Base-by-base conservation (phyloP, 2,113 vertebrate genomes). In the Laterallus jamaicensis region DNA sequence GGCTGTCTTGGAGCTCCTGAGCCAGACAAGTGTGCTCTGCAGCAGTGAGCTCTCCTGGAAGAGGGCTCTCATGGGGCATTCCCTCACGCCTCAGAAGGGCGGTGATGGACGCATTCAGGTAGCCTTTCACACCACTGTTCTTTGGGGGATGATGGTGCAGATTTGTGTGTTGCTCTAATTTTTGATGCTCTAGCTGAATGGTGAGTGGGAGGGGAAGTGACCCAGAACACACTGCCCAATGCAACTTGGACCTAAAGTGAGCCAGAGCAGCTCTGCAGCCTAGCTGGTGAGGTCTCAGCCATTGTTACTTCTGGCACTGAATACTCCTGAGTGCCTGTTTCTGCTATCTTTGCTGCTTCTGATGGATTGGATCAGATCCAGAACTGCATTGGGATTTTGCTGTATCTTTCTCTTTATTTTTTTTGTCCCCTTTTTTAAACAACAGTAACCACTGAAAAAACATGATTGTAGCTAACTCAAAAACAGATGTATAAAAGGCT, bases 401-500 rank as follows among this genome's bases (percentile, higher is more conserved):
- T 68, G 7, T 88, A 47, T 81, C 77, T 90, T 1, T 12, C n/a
- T n/a, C n/a, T n/a, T n/a, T n/a, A n/a, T 5, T 4, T 24, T 62
- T 40, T 19, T 37, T 44, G 49, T 22, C 21, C 24, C 50, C 32
- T 39, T 74, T 77, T 71, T 78, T 89, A 64, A 85, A 78, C 52
- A 70, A 20, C 47, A 83, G 35, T 42, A 86, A 12, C 52, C 32
- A 13, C 47, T 59, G 49, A 50, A 88, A 82, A 91, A 75, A 47
- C 44, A 74, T 24, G 4, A 21, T 44, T 32, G 39, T 84, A 76
- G 58, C 74, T 78, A 69, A 64, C 21, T 2, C 71, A 69, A 37
- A 85, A 95, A 60, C 81, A 93, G 83, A 89, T 89, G 89, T 84
- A 75, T 84, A 75, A 73, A 86, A 87, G 89, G 52, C 74, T 96